A percentile compares a stretch with the other conserved stretches of the same genome.
These are phyloP conservation scores for Zaprionus nigranus DNA, from an alignment of 1,140 invertebrate genomes.

Conservation along the genomic window DNA sequence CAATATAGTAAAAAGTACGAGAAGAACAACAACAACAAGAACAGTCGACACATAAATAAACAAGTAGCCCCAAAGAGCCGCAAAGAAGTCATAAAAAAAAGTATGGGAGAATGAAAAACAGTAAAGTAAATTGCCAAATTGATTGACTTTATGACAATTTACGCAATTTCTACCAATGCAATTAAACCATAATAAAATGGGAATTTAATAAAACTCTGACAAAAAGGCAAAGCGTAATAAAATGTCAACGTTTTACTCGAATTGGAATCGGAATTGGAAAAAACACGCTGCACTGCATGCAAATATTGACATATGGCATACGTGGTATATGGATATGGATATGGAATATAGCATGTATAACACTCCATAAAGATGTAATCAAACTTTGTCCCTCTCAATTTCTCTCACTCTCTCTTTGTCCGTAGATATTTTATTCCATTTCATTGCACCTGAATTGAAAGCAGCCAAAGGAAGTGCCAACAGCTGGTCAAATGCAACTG, in stretches of 20 bases:
- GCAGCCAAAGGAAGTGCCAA: constrained; percentile 23
- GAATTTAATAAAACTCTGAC: constrained; percentile 6
- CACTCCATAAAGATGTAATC: background rate
- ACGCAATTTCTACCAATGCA: background rate
- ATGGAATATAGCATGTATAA: background rate
- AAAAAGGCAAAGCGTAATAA: background rate
- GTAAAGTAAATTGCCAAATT: constrained; percentile 28
- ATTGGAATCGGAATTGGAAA: background rate
- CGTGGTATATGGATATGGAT: background rate
- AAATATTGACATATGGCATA: constrained; percentile 11
- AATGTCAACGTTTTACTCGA: constrained; percentile 1
- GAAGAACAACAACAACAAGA: background rate
- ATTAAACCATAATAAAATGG: background rate
- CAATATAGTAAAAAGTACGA: constrained; percentile 1
- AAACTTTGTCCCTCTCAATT: background rate
- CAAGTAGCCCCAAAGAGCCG: constrained; percentile 8
- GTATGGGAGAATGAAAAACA: constrained; percentile 5
- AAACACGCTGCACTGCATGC: background rate
- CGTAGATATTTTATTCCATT: background rate
- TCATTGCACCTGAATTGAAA: background rate
- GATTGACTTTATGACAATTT: background rate
- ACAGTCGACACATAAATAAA: constrained; percentile 15
- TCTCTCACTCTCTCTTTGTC: too few relatives aligned
- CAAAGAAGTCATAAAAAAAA: constrained; percentile 3
- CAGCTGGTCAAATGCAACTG: constrained; percentile 12